Evolutionary conservation across 2,888 invertebrate species (phyloP).

Genomic region (Dioctria rufipes): DNA sequence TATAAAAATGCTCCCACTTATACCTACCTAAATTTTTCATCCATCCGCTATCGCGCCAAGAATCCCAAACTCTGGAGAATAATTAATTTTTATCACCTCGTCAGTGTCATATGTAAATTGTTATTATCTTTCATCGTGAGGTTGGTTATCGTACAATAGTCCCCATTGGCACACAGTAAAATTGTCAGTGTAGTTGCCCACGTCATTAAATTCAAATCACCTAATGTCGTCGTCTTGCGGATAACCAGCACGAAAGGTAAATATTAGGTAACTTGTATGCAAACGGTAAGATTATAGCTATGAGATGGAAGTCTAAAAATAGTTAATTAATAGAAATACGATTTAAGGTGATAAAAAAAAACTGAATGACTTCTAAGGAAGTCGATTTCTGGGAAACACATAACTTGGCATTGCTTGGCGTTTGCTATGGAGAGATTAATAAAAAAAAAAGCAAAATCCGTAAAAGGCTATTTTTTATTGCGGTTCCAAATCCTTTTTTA

Average conservation of each 20-base stretch:
- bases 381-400: neutral
- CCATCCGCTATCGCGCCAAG: neutral
- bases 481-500: too few relatives aligned
- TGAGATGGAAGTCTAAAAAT: constrained; percentile 29
- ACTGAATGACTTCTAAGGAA: neutral
- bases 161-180: neutral
- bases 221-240: neutral
- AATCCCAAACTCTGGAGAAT: neutral
- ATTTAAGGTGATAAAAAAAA: neutral
- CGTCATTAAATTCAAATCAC: constrained; percentile 26
- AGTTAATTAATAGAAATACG: constrained; percentile 33
- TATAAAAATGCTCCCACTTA: constrained; percentile 4
- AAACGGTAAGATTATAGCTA: neutral
- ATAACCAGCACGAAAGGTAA: constrained; percentile 36
- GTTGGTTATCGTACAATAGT: constrained; percentile 29
- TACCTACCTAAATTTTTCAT: neutral
- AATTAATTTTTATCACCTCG: constrained; percentile 37
- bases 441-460: too few relatives aligned
- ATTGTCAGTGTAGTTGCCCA: neutral
- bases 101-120: constrained; percentile 33
- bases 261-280: constrained; percentile 48
- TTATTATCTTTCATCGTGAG: neutral
- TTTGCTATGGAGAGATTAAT: too few relatives aligned
- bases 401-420: too few relatives aligned
- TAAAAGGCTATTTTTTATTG: too few relatives aligned